phyloP scores from a whole-genome alignment of 2,797 vertebrate species.

The Sciurus carolinensis region DNA sequence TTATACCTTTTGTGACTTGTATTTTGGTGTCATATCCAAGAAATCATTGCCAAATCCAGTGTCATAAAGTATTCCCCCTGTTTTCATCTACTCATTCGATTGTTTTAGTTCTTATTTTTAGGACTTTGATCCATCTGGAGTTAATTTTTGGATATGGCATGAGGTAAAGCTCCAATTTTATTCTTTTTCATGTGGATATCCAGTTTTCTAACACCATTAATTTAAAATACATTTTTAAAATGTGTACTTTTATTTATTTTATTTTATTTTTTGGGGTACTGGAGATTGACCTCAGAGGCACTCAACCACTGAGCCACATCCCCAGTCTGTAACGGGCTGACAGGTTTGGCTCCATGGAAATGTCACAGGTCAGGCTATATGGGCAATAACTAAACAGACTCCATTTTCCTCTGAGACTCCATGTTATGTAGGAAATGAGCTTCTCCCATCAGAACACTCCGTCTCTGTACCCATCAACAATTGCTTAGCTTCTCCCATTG shows the following conservation, averaged over 20 bases:
- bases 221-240: not conserved
- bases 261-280: not conserved
- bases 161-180: not conserved
- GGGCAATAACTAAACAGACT: too few species aligned
- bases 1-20: not conserved
- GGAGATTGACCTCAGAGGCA: too few species aligned
- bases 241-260: not conserved
- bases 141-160: not conserved
- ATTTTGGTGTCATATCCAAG: not conserved
- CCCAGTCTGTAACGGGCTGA: too few species aligned
- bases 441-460: too few species aligned
- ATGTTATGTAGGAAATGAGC: too few species aligned
- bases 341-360: too few species aligned
- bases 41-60: not conserved
- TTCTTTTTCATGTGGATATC: not conserved
- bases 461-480: too few species aligned
- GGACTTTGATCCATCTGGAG: not conserved
- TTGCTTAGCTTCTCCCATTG: too few species aligned
- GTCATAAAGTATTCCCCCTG: not conserved
- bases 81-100: not conserved
- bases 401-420: too few species aligned
- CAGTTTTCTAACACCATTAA: not conserved
- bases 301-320: too few species aligned
- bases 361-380: too few species aligned
- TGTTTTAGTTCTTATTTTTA: not conserved